Evolutionary conservation across 2,113 vertebrate genomes (phyloP), one percentile per base, ranked within the genome.

Genomic region (Lophura nycthemera): DNA sequence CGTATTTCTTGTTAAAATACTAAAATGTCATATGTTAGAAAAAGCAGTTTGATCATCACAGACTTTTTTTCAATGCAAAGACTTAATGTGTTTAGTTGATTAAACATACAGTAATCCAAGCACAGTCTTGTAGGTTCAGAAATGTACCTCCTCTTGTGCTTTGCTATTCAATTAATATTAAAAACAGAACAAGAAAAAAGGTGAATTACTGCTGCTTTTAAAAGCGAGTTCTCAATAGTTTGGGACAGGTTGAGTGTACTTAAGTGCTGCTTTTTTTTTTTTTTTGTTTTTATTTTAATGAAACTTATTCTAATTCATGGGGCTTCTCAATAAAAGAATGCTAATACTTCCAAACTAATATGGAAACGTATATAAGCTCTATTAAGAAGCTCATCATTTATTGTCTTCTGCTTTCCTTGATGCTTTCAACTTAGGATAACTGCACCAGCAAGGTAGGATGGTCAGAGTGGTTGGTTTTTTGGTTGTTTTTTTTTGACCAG

Each of bases 371-470:
- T 85, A 10, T 57, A 64, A 80, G 42, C 72, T 86, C 54, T 34
- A 32, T 85, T 83, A 67, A 67, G 47, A 89, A 67, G 59, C 89
- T 97, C 82, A 97, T 91, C 63, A 93, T 97, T 50, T 96, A 72
- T 97, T 91, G 89, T 87, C 66, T 94, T 70, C 73, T 59, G 96
- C 95, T 98, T 97, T 91, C 92, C 97, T 96, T 80, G 97, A 98
- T 97, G 98, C 98, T 98, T 98, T 96, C 98, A 54, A 95, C 94
- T 90, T 97, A 99, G 99, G 99, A 99, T 98, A 99, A 99, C 96
- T 99, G 98, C 98, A 99, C 98, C 98, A 99, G 97, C 98, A 99
- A 99, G 99, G 99, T 99, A 99, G 57, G 96, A 76, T 90, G 83
- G 59, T 47, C 54, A 77, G 63, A 57, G 34, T 65, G 63, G 83